Evolutionary conservation across 2,797 vertebrate genomes (phyloP).

Genomic region (Brachyalestes nurse): DNA sequence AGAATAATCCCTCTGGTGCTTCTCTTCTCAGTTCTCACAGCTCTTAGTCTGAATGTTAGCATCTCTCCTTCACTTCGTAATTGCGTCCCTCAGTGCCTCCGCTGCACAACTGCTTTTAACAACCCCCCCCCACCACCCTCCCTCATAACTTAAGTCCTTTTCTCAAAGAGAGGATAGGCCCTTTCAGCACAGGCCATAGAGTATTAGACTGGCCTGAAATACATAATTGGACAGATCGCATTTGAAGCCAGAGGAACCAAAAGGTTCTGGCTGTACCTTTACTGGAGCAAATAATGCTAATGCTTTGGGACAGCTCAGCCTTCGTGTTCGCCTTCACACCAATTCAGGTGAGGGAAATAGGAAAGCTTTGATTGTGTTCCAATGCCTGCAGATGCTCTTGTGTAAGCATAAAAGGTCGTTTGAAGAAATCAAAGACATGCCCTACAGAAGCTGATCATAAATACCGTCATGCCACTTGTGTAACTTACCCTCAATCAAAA

Average conservation of each 20-base stretch:
- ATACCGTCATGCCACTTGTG: conserved; percentile 43
- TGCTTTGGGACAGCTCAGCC: conserved; percentile 24
- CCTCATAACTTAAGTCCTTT: conserved; percentile 25
- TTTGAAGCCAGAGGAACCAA: not conserved
- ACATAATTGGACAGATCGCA: not conserved
- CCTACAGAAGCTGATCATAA: conserved; percentile 42
- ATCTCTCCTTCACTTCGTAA: conserved; percentile 61
- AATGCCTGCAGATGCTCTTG: conserved; percentile 39
- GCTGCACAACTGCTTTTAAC: conserved; percentile 40
- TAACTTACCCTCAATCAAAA: conserved; percentile 46
- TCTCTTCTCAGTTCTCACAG: conserved; percentile 60
- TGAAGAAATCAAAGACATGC: conserved; percentile 50
- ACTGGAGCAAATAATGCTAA: conserved; percentile 27
- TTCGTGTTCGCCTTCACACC: not conserved
- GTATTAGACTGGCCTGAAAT: conserved; percentile 24
- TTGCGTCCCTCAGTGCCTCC: conserved; percentile 50
- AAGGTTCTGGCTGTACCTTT: not conserved
- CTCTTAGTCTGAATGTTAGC: conserved; percentile 46
- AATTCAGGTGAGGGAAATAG: conserved; percentile 23
- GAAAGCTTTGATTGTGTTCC: conserved; percentile 40
- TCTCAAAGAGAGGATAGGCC: conserved; percentile 3
- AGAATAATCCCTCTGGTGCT: conserved; percentile 63
- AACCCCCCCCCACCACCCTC: conserved; percentile 5
- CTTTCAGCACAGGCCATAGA: conserved; percentile 30
- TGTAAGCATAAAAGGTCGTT: conserved; percentile 32